Conservation (phyloP, 2,797 vertebrate species). For the Zenarchopterus dispar region DNA sequence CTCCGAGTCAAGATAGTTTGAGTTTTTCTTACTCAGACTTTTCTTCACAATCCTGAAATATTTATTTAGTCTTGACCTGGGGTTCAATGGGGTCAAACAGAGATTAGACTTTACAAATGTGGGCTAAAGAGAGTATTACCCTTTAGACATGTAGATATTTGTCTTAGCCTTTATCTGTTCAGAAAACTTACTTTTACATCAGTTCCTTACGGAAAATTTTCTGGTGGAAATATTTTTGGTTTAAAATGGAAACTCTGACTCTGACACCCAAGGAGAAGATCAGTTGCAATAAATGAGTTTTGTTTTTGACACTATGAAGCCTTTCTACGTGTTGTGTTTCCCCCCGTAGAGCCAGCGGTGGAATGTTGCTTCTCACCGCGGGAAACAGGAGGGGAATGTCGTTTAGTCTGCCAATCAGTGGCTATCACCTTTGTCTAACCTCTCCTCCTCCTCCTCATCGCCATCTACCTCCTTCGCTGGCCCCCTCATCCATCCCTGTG, state of each 20-base stretch:
- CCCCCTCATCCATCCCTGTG: slow-evolving; percentile 33
- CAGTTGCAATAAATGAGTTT: background rate
- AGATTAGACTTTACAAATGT: slow-evolving; percentile 27
- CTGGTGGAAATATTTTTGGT: too few relatives aligned
- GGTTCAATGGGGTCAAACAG: slow-evolving; percentile 16
- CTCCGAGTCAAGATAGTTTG: background rate
- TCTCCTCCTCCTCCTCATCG: slow-evolving; percentile 35
- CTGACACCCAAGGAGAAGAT: background rate
- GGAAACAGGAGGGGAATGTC: slow-evolving; percentile 60
- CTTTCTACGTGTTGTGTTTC: slow-evolving; percentile 37
- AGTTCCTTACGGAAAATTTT: background rate
- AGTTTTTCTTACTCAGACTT: background rate
- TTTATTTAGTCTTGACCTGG: slow-evolving; percentile 17
- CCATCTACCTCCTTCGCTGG: slow-evolving; percentile 12
- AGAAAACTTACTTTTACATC: background rate
- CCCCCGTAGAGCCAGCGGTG: slow-evolving; percentile 28
- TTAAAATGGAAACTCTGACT: too few relatives aligned
- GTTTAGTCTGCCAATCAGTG: slow-evolving; percentile 56
- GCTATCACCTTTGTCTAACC: slow-evolving; percentile 68
- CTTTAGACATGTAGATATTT: background rate
- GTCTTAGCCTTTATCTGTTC: too few relatives aligned
- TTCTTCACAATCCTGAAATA: background rate
- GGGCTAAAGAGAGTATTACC: slow-evolving; percentile 10
- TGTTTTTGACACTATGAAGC: background rate
- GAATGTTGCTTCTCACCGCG: slow-evolving; percentile 56